Conservation (phyloP, 1,140 invertebrate genomes). For the Gryon sp. region DNA sequence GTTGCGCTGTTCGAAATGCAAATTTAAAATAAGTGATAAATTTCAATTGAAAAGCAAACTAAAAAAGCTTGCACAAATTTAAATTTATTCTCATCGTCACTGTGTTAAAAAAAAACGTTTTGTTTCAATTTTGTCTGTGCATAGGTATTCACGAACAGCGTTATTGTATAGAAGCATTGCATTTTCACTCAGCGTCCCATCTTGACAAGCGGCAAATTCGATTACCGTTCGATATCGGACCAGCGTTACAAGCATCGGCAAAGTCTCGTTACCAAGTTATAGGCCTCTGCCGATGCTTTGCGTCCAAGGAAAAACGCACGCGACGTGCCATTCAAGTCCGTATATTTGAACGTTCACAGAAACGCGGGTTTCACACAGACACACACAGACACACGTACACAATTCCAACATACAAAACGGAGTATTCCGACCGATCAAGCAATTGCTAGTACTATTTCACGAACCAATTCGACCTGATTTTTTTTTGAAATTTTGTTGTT, state of each 20-base stretch:
- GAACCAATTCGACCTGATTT: slow-evolving; percentile 17
- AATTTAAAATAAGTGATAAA: no score
- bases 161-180: slow-evolving; percentile 2
- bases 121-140: background rate
- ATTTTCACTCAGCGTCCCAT: slow-evolving; percentile 23
- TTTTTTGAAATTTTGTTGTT: slow-evolving; percentile 3
- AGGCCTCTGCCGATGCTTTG: slow-evolving; percentile 7
- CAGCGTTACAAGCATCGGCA: background rate
- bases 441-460: slow-evolving; percentile 7
- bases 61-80: no score
- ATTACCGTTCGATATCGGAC: slow-evolving; percentile 42
- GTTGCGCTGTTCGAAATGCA: no score
- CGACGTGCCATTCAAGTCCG: slow-evolving; percentile 14
- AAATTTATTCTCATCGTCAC: no score
- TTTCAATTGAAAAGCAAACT: no score
- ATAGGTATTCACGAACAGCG: background rate
- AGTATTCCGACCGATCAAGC: slow-evolving; percentile 14
- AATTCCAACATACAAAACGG: no score
- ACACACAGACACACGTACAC: background rate
- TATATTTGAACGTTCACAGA: slow-evolving; percentile 13
- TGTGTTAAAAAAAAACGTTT: slow-evolving; percentile 7
- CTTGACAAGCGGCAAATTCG: slow-evolving; percentile 47
- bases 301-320: slow-evolving; percentile 30
- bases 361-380: no score
- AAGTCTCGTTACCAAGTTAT: slow-evolving; percentile 31